Evolutionary conservation across 1,140 invertebrate genomes (phyloP), one percentile per base, ranked within the genome.

Genomic region (Lepeophtheirus salmonis): DNA sequence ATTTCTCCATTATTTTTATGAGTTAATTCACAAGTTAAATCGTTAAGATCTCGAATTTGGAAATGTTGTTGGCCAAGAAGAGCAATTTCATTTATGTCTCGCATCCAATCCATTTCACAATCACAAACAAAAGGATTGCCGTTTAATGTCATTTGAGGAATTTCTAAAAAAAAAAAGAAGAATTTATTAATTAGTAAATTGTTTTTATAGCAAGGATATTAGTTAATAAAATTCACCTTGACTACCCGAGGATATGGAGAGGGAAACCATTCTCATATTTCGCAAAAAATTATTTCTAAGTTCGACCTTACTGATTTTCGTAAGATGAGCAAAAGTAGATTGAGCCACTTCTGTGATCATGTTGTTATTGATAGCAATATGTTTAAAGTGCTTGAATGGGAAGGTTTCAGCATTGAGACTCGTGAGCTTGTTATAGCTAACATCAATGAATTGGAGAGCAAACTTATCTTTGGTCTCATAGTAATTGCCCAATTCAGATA

Each of bases 61-160:
- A 24, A 21, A 57, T 57, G 6, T 71, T 90, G 83, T 68, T 88
- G 84, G 13, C 88, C 74, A 6, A 81, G 72, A 41, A 82, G 72
- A 51, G 72, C 70, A 4, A 73, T 62, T 20, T 69, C 67, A 66
- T 89, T 86, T 63, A 87, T 84, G 64, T 83, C 73, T 68, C 87
- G 84, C 66, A 89, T 70, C 86, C 86, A 89, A 67, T 89, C 85
- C 66, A 69, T 67, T 41, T 66, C 64, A 60, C 68, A 70, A 63
- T 89, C 84, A 66, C 86, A 89, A 61, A 83, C 79, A 68, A 86
- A 89, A 3, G 85, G 84, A 76, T 89, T 89, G 41, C 83, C 83
- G 2, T 84, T 83, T 48, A 89, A 82, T 69, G 86, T 86, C 72
- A 89, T 87, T 72, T 88, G 83, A 3, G 86, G 85, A 59, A 87